Base-by-base conservation (phyloP, 2,797 vertebrate species). In the Astyanax mexicanus region DNA sequence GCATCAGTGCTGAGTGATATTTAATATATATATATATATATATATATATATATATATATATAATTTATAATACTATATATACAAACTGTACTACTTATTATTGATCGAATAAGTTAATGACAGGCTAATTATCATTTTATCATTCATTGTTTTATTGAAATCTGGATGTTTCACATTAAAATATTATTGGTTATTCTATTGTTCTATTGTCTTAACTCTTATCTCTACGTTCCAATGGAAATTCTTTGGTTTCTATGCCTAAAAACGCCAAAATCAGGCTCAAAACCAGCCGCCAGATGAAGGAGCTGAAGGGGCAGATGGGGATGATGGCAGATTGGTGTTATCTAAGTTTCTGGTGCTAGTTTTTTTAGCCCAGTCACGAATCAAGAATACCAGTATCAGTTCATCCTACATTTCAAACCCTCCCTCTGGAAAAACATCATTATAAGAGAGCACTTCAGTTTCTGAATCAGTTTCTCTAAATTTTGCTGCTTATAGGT, bases 1-100 rank as follows among this genome's bases (percentile, higher is more conserved):
- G 25, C 11, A 38, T 55, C 75, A 45, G 3, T 23, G 37, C 11
- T 38, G 64, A 62, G 70, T 62, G 57, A 69, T 55, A 62, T 54
- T 69, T 69, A 68, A 54, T 17, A 69, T 47, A n/a, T n/a, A n/a
- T n/a, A n/a, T n/a, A n/a, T n/a, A n/a, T n/a, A n/a, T n/a, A n/a
- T n/a, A n/a, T n/a, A n/a, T n/a, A n/a, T n/a, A n/a, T n/a, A n/a
- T n/a, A n/a, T n/a, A n/a, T n/a, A n/a, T n/a, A n/a, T n/a, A n/a
- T n/a, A n/a, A n/a, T 62, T 69, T 64, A 62, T 23, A 8, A 42
- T 52, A 64, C 38, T 40, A 1, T 13, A 32, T 65, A 32, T 5
- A 32, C 57, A 74, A 27, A 32, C 21, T 7, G 7, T 23, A 52
- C 12, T 51, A 32, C 11, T 66, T 38, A 17, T 58, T 38, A 72